These are phyloP conservation scores for Sebastes iracundus DNA, from an alignment of 2,797 vertebrate genomes.

Conservation along the genomic window DNA sequence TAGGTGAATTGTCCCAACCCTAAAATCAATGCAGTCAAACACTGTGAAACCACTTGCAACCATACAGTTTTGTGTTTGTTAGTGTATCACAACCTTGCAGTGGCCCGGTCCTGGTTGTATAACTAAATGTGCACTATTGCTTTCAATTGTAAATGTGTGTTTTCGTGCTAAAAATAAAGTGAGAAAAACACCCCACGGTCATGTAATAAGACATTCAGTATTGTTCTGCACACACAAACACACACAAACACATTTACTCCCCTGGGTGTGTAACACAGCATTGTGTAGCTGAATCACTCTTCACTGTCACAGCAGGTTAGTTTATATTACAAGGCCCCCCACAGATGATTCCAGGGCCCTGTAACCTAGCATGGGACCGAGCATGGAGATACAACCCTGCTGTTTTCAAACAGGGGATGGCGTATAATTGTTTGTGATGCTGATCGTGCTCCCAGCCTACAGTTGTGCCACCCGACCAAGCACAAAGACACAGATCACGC, in stretches of 20 bases:
- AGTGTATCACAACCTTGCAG: constrained; percentile 1
- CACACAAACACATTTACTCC: constrained; percentile 37
- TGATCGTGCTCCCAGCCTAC: constrained; percentile 36
- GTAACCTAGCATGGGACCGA: constrained; percentile 36
- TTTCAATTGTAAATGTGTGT: constrained; percentile 64
- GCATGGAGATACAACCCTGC: constrained; percentile 29
- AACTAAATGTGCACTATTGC: constrained; percentile 39
- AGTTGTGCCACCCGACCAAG: constrained; percentile 15
- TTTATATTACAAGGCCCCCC: constrained; percentile 68
- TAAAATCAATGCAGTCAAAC: constrained; percentile 2
- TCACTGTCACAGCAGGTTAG: constrained; percentile 79
- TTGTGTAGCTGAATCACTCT: constrained; percentile 71
- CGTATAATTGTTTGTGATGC: constrained; percentile 44
- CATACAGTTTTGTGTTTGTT: background rate
- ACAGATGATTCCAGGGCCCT: constrained; percentile 57
- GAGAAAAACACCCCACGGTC: constrained; percentile 63
- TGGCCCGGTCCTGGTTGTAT: constrained; percentile 24
- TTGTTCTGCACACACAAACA: constrained; percentile 27
- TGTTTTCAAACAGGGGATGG: constrained; percentile 26
- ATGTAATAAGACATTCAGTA: constrained; percentile 57
- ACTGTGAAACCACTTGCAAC: background rate
- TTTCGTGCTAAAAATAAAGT: constrained; percentile 63
- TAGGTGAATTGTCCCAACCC: no score
- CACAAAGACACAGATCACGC: background rate
- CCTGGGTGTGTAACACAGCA: constrained; percentile 53